Evolutionary conservation across 2,888 invertebrate genomes (phyloP).

Genomic region (Autographa gamma): DNA sequence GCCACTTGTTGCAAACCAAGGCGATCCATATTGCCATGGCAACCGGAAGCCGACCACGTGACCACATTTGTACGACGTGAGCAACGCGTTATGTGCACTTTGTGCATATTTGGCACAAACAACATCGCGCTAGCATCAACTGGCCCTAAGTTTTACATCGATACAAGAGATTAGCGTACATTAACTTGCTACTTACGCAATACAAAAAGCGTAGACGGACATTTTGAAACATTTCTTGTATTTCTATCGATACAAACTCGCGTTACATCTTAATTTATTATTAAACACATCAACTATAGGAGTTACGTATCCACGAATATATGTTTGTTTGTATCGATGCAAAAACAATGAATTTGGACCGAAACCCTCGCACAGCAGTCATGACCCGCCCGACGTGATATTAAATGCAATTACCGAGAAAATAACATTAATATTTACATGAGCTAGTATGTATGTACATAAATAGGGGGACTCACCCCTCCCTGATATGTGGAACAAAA

Average conservation of each 20-base stretch:
- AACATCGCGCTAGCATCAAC: constrained; percentile 61
- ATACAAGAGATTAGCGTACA: constrained; percentile 15
- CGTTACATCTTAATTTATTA: not conserved
- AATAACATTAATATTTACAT: constrained; percentile 60
- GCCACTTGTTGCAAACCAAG: constrained; percentile 53
- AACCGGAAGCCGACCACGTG: constrained; percentile 24
- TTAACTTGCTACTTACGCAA: not conserved
- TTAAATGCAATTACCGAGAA: constrained; percentile 56
- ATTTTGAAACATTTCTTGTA: not conserved
- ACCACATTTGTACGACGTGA: constrained; percentile 52
- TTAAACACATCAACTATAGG: not conserved
- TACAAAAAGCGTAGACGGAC: constrained; percentile 5
- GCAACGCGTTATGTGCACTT: constrained; percentile 71
- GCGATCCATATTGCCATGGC: constrained; percentile 54
- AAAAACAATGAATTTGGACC: constrained; percentile 40
- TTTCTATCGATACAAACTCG: not conserved
- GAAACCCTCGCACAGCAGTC: constrained; percentile 40
- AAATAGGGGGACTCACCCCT: constrained; percentile 32
- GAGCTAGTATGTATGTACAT: constrained; percentile 59
- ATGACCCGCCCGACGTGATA: constrained; percentile 51
- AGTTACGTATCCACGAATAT: constrained; percentile 5
- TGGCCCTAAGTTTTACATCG: constrained; percentile 26
- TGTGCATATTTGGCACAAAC: constrained; percentile 81
- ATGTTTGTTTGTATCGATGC: constrained; percentile 58
- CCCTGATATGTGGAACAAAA: constrained; percentile 73